Percentiles rank a stretch among this genome's conserved stretches.
phyloP scores from a whole-genome alignment of 2,888 invertebrate species.

The Euplagia quadripunctaria region DNA sequence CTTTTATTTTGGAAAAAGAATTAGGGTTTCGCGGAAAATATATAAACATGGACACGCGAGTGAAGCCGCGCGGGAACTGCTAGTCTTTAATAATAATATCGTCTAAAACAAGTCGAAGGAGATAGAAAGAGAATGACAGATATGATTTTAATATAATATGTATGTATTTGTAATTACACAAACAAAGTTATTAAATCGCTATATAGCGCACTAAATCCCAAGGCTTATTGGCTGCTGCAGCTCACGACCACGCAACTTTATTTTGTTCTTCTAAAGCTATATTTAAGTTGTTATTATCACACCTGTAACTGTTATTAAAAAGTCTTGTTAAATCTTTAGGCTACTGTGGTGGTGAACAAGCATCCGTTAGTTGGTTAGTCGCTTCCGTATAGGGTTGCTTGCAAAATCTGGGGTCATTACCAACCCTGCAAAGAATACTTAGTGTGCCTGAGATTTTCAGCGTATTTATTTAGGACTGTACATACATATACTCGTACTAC shows the following conservation, averaged over 20 bases:
- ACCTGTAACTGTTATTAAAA: not conserved
- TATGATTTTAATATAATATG: not conserved
- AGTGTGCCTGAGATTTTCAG: too few relatives aligned
- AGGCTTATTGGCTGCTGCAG: not conserved
- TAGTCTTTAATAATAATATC: too few relatives aligned
- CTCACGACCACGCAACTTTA: not conserved
- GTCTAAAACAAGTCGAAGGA: too few relatives aligned
- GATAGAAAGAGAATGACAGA: too few relatives aligned
- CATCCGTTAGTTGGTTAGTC: not conserved
- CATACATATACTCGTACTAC: too few relatives aligned
- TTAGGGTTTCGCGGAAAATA: too few relatives aligned
- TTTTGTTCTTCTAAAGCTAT: not conserved
- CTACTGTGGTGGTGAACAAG: not conserved
- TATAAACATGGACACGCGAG: too few relatives aligned
- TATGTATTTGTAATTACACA: not conserved
- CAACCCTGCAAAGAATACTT: too few relatives aligned
- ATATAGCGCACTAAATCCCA: not conserved
- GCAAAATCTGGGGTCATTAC: too few relatives aligned
- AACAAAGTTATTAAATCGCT: not conserved
- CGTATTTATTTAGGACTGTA: too few relatives aligned
- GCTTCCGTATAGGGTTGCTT: not conserved
- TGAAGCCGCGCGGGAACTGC: too few relatives aligned
- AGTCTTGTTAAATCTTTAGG: not conserved
- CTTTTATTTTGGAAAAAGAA: too few relatives aligned
- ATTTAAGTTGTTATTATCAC: not conserved